Evolutionary conservation across 1,140 invertebrate species (phyloP), one percentile per base, ranked within the genome.

Genomic region (Bathynomus jamesi): DNA sequence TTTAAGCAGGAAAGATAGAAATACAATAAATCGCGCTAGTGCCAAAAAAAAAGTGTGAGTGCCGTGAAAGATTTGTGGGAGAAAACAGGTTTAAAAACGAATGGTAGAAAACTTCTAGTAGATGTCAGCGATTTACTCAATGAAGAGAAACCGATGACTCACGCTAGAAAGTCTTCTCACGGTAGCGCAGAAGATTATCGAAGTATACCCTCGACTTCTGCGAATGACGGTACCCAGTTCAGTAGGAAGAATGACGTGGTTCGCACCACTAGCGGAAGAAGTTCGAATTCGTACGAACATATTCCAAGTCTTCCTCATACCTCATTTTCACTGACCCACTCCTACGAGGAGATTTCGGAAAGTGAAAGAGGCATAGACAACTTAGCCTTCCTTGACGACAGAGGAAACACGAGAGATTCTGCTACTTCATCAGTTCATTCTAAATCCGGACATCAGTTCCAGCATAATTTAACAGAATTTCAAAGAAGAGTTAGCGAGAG

Each of bases 81-180:
- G 61, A 71, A 64, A 60, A 68, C 69, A n/a, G 73, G 73, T 21
- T 61, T 75, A 61, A 75, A 75, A 30, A 71, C 67, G 11, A 75
- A 75, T 69, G 73, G 73, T 27, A 70, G 73, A 31, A 75, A 75
- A 68, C 73, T 75, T 21, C 25, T 75, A 32, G 73, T 75, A 10
- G 46, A 70, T 28, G 62, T 64, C 4, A 40, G 64, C 29, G 61
- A 53, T 11, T 46, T 61, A 24, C 25, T 28, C 25, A 28, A 7
- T 28, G 67, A 62, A 13, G 8, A n/a, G 27, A 31, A 27, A 11
- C 25, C 28, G 8, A 29, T n/a, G 46, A 65, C 13, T 28, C 28
- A 11, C 21, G n/a, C n/a, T n/a, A n/a, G n/a, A 65, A 65, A 31
- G n/a, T 32, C 5, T 25, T 46, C 32, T 62, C 27, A 30, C 17